phyloP scores from a whole-genome alignment of 1,140 invertebrate genomes.

The Cherax destructor region DNA sequence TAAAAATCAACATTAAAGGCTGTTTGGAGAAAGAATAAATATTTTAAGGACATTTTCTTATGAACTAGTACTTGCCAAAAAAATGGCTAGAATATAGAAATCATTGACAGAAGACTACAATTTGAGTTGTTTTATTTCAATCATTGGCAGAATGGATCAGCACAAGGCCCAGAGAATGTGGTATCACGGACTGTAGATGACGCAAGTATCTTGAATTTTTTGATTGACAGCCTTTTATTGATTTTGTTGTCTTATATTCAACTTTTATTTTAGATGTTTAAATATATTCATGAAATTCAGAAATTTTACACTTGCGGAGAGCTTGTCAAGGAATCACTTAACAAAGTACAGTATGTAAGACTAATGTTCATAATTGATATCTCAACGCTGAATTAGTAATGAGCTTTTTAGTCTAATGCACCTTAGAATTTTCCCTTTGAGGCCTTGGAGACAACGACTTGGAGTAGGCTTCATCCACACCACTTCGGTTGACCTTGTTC shows the following conservation, averaged over 20 bases:
- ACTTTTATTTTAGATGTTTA: neutral
- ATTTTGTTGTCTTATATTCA: conserved; percentile 1
- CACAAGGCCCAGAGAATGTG: conserved; percentile 2
- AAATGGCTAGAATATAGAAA: neutral
- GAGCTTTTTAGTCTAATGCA: neutral
- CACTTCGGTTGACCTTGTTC: neutral
- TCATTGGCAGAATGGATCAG: neutral
- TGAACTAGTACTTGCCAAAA: neutral
- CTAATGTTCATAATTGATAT: neutral
- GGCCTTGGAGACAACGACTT: neutral
- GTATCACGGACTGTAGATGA: neutral
- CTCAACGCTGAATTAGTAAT: neutral
- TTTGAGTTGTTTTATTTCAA: conserved; percentile 4
- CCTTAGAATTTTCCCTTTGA: neutral
- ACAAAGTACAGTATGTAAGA: neutral
- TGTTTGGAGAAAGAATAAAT: neutral
- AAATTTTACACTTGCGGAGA: conserved; percentile 1
- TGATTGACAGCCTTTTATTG: neutral
- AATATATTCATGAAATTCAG: neutral
- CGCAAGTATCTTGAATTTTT: neutral
- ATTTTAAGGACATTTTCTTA: neutral
- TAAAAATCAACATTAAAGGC: neutral
- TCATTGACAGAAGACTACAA: neutral
- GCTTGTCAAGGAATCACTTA: neutral
- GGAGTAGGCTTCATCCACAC: neutral